Conservation (phyloP, 64 coral and sea anemone species). For the Acropora tenuis region DNA sequence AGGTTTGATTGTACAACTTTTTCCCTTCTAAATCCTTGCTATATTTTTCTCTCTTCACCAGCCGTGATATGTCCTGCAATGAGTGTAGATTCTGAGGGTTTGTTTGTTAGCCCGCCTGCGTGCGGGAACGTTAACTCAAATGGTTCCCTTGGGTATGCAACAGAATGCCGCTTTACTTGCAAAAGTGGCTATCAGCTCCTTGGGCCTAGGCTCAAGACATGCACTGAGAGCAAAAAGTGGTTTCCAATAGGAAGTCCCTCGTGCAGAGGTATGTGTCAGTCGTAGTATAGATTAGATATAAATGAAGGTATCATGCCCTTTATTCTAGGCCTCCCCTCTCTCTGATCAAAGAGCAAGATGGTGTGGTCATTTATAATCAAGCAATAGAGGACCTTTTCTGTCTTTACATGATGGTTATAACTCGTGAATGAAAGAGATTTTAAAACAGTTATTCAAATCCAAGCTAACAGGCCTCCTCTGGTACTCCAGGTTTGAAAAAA, state of each 20-base stretch:
- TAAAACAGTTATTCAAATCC: neutral
- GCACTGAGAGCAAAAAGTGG: conserved; percentile 27
- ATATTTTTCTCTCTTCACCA: neutral
- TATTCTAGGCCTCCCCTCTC: neutral
- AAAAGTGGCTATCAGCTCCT: conserved; percentile 25
- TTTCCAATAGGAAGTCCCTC: conserved; percentile 38
- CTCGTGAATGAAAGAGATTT: neutral
- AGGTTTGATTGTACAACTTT: no score
- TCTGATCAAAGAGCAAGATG: neutral
- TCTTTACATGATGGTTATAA: no score
- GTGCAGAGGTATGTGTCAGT: conserved; percentile 21
- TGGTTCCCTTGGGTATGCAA: neutral
- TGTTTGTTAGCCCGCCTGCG: neutral
- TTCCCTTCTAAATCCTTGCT: no score
- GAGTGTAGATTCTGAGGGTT: conserved; percentile 14
- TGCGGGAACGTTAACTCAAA: conserved; percentile 20
- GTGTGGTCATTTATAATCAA: neutral
- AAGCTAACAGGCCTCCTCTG: neutral
- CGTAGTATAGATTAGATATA: neutral
- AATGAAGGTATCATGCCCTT: neutral
- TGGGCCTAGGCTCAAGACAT: conserved; percentile 36
- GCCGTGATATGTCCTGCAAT: conserved; percentile 27
- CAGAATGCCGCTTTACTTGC: conserved; percentile 38
- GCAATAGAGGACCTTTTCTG: no score
- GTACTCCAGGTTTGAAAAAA: neutral